These are phyloP conservation scores for Heterodera schachtii DNA, from an alignment of 1,140 invertebrate species.

Conservation along the genomic window DNA sequence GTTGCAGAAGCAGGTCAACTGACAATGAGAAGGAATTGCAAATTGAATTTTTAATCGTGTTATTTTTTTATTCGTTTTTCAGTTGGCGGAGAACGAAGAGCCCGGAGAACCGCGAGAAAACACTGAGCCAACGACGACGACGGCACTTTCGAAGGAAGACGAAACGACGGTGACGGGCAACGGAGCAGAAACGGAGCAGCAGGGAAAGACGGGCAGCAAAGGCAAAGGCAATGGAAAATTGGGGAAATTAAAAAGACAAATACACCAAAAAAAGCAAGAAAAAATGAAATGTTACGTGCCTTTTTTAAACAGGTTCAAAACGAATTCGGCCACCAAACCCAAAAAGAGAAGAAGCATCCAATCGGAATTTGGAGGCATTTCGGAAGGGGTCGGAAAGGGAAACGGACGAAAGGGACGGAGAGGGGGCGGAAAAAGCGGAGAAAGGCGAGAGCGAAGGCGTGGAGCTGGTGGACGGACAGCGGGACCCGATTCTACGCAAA, in stretches of 20 bases:
- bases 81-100: constrained; percentile 38
- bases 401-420: neutral
- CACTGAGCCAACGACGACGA: constrained; percentile 27
- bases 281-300: neutral
- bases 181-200: constrained; percentile 8
- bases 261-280: neutral
- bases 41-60: neutral
- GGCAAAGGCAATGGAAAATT: constrained; percentile 12
- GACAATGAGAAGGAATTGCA: neutral
- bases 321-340: constrained; percentile 16
- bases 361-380: constrained; percentile 44
- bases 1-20: constrained; percentile 33
- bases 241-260: neutral
- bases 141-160: constrained; percentile 16
- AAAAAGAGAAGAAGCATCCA: constrained; percentile 37
- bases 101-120: constrained; percentile 42
- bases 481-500: constrained; percentile 35
- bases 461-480: constrained; percentile 25
- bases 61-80: neutral
- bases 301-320: neutral
- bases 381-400: constrained; percentile 10
- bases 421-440: neutral
- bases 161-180: constrained; percentile 12
- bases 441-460: constrained; percentile 4
- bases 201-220: neutral